A percentile compares a stretch with the other conserved stretches of the same genome.
Evolutionary conservation across 2,797 vertebrate species (phyloP).

Genomic region (Ceryle rudis): DNA sequence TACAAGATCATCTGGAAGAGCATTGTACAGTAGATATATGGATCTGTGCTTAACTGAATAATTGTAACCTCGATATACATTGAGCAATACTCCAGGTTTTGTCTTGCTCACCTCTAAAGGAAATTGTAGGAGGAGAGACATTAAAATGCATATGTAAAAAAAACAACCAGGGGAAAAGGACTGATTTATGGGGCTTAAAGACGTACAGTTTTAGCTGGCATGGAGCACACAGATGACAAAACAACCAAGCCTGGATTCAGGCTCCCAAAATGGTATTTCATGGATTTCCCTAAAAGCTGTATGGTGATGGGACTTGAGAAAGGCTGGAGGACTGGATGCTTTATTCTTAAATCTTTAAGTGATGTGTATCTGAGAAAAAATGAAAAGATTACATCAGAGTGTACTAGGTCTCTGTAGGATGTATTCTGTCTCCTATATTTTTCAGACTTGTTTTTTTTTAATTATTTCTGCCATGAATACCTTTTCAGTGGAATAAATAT

Average conservation of each 20-base stretch:
- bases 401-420: neutral
- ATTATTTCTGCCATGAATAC: neutral
- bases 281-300: neutral
- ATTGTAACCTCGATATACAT: neutral
- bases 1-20: neutral
- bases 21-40: neutral
- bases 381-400: neutral
- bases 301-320: neutral
- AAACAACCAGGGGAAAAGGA: neutral
- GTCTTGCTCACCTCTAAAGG: neutral
- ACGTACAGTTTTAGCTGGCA: neutral
- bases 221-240: neutral
- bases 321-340: neutral
- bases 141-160: neutral
- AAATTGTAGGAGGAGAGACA: neutral
- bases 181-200: neutral
- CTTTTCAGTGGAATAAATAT: neutral
- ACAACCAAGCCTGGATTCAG: neutral
- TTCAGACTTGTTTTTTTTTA: neutral
- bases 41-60: neutral
- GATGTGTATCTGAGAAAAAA: neutral
- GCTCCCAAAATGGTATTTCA: neutral
- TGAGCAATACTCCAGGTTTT: neutral
- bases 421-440: neutral
- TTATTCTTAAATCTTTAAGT: neutral